Base-by-base conservation (phyloP, 2,797 vertebrate species). In the Premnoplex brunnescens region DNA sequence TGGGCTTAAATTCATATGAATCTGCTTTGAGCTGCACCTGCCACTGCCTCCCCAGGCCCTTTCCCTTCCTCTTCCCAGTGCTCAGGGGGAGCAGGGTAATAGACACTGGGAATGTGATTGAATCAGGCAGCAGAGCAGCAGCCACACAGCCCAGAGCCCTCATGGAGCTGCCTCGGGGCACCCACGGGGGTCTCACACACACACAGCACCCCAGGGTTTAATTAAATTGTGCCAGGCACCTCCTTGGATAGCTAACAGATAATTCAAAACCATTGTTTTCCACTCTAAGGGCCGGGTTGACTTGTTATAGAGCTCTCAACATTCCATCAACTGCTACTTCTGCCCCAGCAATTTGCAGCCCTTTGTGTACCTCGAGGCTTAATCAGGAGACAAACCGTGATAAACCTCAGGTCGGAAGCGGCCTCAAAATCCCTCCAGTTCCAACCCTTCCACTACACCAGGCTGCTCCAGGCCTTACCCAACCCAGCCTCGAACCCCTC, bases 101-200 rank as follows among this genome's bases (percentile, higher is more conserved):
- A 12, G 3, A 19, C 12, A 11, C 3, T 1, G 27, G 22, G 43
- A 48, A 27, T 4, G n/a, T 2, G 2, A 37, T 43, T 18, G 68
- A 64, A 94, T 60, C 6, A 49, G 58, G 48, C 7, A 3, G 18
- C 37, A 56, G 26, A 90, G 20, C 44, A 79, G 68, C 27, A 75
- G 59, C 23, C 51, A 7, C 1, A 60, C 11, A 48, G 32, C 9
- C 68, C 55, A 21, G 49, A 39, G 48, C 24, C 28, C 76, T 60
- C 68, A 14, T 5, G 27, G 59, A 55, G 36, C 44, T 49, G 28
- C 11, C 67, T 37, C 9, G 0, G 8, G 48, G n/a, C 51, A 68
- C 39, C 48, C 66, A 19, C 2, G 30, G 21, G 21, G 27, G 24
- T 1, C 71, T 36, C 56, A 22, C 5, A 28, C 54, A 22, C 5